phyloP scores from a whole-genome alignment of 2,113 vertebrate species.

The Lathamus discolor region DNA sequence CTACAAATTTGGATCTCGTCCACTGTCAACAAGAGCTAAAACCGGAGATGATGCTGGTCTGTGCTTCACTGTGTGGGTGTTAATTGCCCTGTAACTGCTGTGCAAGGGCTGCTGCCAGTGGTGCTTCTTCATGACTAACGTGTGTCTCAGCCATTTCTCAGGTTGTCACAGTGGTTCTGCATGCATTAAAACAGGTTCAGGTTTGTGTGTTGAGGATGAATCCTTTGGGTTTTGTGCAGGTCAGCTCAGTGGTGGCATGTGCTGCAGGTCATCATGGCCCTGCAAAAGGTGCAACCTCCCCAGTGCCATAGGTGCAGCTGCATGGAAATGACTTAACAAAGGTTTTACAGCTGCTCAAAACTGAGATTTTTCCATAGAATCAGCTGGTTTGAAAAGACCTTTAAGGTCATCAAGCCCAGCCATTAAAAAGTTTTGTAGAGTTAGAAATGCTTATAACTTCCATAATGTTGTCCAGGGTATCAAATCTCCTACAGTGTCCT shows the following conservation, averaged over 20 bases:
- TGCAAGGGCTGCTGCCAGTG: background rate
- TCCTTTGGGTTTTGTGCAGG: background rate
- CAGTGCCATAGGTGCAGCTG: background rate
- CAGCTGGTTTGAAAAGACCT: background rate
- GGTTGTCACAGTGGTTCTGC: background rate
- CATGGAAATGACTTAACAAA: accelerated
- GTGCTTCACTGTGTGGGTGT: accelerated
- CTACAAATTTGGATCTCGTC: background rate
- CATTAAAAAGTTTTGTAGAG: background rate
- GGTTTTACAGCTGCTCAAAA: background rate
- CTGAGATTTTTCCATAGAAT: background rate
- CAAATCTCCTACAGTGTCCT: background rate
- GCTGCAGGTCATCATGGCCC: accelerated
- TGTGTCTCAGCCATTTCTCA: background rate
- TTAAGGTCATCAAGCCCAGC: background rate
- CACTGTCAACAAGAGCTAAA: background rate
- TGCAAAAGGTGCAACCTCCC: accelerated
- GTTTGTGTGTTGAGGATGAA: background rate
- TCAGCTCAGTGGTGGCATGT: accelerated
- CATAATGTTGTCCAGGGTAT: background rate
- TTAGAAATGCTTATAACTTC: background rate
- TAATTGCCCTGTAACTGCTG: background rate
- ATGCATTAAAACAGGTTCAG: background rate
- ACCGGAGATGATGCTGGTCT: background rate
- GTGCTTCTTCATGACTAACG: background rate